A percentile compares a stretch with the other conserved stretches of the same genome.
Evolutionary conservation across 2,888 invertebrate genomes (phyloP).

Genomic region (Callyntrura sp.): DNA sequence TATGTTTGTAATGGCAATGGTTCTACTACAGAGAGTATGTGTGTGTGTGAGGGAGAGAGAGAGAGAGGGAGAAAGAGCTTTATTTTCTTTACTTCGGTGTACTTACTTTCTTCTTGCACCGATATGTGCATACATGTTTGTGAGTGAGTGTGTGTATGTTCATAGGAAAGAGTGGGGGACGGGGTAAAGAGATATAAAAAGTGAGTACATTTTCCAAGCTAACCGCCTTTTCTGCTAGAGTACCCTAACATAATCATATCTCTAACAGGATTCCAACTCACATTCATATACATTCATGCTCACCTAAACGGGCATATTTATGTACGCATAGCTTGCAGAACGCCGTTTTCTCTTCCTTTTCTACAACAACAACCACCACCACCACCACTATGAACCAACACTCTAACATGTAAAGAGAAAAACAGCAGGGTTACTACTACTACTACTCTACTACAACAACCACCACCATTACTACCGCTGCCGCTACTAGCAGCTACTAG

Average conservation of each 20-base stretch:
- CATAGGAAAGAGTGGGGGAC: background rate
- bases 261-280: conserved; percentile 77
- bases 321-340: conserved; percentile 56
- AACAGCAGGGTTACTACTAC: conserved; percentile 49
- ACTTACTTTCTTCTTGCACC: conserved; percentile 49
- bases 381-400: conserved; percentile 25
- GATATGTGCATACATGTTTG: conserved; percentile 35
- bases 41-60: no score
- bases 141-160: conserved; percentile 19
- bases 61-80: background rate
- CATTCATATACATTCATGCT: conserved; percentile 25
- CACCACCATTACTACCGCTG: no score
- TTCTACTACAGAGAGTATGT: background rate
- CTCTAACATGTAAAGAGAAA: conserved; percentile 30
- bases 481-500: no score
- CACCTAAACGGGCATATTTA: conserved; percentile 52
- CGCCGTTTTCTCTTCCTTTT: conserved; percentile 49
- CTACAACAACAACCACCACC: conserved; percentile 22
- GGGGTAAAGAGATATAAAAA: conserved; percentile 2
- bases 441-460: conserved; percentile 5
- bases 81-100: conserved; percentile 48
- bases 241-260: conserved; percentile 79
- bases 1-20: conserved; percentile 11
- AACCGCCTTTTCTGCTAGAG: conserved; percentile 80
- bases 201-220: conserved; percentile 71